Percentiles rank a stretch among this genome's conserved stretches.
These are phyloP conservation scores for Eudemis profundana DNA, from an alignment of 2,888 invertebrate species.

Conservation along the genomic window DNA sequence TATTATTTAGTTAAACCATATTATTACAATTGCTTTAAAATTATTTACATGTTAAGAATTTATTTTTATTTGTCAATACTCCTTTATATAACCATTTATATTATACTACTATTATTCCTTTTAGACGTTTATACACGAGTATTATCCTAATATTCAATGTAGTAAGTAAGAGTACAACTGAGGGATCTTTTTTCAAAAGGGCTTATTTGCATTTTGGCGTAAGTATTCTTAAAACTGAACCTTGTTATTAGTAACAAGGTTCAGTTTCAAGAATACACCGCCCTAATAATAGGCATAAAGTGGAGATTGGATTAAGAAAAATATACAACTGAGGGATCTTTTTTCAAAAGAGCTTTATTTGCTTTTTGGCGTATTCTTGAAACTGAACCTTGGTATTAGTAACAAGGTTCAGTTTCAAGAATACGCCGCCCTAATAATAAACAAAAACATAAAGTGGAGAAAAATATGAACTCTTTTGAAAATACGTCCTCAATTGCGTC, in stretches of 20 bases:
- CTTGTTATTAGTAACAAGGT: background rate
- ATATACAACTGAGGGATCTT: conserved; percentile 2
- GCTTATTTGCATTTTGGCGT: background rate
- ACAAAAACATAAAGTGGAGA: background rate
- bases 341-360: background rate
- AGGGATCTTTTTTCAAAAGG: background rate
- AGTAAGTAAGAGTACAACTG: conserved; percentile 26
- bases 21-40: conserved; percentile 60
- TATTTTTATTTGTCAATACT: conserved; percentile 36
- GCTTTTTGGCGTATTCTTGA: background rate
- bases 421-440: too few relatives aligned
- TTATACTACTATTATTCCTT: conserved; percentile 44
- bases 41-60: conserved; percentile 35
- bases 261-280: too few relatives aligned
- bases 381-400: background rate
- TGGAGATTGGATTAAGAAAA: too few relatives aligned
- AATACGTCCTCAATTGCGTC: conserved; percentile 4
- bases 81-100: conserved; percentile 44
- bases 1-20: conserved; percentile 46
- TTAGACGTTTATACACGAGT: conserved; percentile 49
- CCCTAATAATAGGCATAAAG: too few relatives aligned
- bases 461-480: background rate
- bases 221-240: background rate
- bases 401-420: background rate
- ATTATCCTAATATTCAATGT: conserved; percentile 42